phyloP scores from a whole-genome alignment of 2,888 invertebrate species.

The Ethmia dodecea region DNA sequence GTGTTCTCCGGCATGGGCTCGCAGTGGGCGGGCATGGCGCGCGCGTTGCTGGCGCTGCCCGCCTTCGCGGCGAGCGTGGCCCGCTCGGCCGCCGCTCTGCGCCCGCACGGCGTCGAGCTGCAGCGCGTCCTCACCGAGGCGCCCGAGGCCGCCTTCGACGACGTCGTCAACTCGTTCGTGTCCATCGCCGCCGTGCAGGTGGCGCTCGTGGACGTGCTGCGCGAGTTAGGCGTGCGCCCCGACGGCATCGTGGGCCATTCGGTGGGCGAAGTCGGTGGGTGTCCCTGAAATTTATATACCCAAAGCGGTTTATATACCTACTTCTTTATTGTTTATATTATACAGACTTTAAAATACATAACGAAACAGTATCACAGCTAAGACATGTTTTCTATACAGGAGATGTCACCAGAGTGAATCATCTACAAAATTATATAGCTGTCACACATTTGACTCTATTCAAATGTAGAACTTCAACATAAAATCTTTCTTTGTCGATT shows the following conservation, averaged over 20 bases:
- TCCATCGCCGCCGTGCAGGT: conserved; percentile 98
- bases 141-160: conserved; percentile 87
- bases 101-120: conserved; percentile 90
- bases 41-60: conserved; percentile 89
- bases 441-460: too few relatives aligned
- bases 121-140: conserved; percentile 86
- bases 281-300: too few relatives aligned
- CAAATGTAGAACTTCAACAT: too few relatives aligned
- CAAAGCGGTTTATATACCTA: too few relatives aligned
- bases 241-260: conserved; percentile 98
- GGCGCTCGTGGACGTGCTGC: conserved; percentile 93
- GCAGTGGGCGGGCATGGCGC: conserved; percentile 98
- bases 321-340: too few relatives aligned
- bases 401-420: too few relatives aligned
- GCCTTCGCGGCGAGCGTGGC: conserved; percentile 87
- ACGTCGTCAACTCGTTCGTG: conserved; percentile 93
- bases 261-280: conserved; percentile 88
- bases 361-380: too few relatives aligned
- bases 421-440: too few relatives aligned
- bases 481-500: too few relatives aligned
- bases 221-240: conserved; percentile 85
- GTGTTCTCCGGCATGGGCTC: conserved; percentile 99
- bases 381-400: too few relatives aligned
- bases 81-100: conserved; percentile 85
- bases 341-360: too few relatives aligned